Evolutionary conservation across 64 coral and sea anemone genomes (phyloP), one percentile per base, ranked within the genome.

Genomic region (Dendrophyllia cribrosa): DNA sequence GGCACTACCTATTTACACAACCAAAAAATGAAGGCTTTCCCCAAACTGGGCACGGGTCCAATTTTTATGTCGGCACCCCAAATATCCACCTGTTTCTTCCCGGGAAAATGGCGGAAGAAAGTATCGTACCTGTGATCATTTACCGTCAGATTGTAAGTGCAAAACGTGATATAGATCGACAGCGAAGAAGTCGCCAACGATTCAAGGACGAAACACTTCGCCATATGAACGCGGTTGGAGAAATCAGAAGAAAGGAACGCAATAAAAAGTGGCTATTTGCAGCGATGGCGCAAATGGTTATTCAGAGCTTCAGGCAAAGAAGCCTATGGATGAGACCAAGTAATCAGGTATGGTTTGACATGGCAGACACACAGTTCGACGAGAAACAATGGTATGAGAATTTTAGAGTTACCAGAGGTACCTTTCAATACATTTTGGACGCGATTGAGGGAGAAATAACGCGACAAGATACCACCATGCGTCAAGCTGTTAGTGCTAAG

Each of bases 331-430:
- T 76, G 70, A 48, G 17, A 61, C 70, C 71, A 19, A 58, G 86
- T 46, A 75, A 56, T 21, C 17, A 88, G 26, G 70, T 53, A 46
- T 88, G 86, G 70, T 75, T 88, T 76, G 66, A 43, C 5, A 88
- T 88, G 70, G 86, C 86, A 75, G 70, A 88, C 51, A 75, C 24
- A 1, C 3, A 59, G 14, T 88, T 88, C 47, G 53, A 75, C 48
- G 56, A 88, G 3, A 51, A 88, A 62, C 70, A 88, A 26, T 88
- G 70, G 86, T 76, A 75, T 75, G 74, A 76, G 19, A 62, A 88
- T 63, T 88, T 85, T 46, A 24, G 51, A 75, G 70, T 88, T 59
- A 62, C 58, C 24, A 88, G 71, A 76, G 66, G 62, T 55, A 88
- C 86, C 59, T 74, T 88, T 88, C 23, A 62, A n/a, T 88, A 47